Base-by-base conservation (phyloP, 2,797 vertebrate genomes). In the Halcyon badia region DNA sequence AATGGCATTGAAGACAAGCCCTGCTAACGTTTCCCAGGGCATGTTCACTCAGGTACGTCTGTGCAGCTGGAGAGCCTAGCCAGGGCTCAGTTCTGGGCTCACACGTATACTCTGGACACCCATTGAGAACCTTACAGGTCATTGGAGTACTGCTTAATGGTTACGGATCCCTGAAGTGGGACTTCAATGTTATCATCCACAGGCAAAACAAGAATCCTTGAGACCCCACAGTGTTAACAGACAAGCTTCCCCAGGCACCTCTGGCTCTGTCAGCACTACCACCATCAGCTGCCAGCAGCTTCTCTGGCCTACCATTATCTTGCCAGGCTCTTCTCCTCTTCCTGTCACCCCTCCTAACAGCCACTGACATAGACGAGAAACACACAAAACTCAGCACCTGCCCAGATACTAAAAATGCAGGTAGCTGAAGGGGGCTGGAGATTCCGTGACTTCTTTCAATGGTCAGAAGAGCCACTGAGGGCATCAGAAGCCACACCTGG, bases 11-110 rank as follows among this genome's bases (percentile, higher is more conserved):
- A 39, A 35, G 28, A 25, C 0, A 1, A 82, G 30, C 21, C 56
- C n/a, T 61, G 22, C 39, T 46, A 52, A 51, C 1, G 3, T 35
- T 51, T 82, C 39, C 9, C 1, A 66, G 44, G 35, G 28, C 51
- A 58, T 1, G 1, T 1, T 69, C 52, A 56, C 39, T 35, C 2
- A 0, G 35, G 26, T 30, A 39, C 0, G 0, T 24, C 30, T 0
- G 0, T 10, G 21, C 9, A 56, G 48, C 26, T 3, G 2, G 7
- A n/a, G 24, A 71, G 41, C 42, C 42, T 5, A 28, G 16, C 49
- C 33, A 65, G 33, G 17, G 8, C 39, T 68, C 46, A 61, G 42
- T 2, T 0, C 75, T 44, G 69, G 6, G 22, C 39, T 17, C 15
- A 10, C 12, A 52, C 0, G 0, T 3, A 31, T 12, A 7, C 16